Conservation (phyloP, 2,797 vertebrate species). For the Microctenopoma stevenorrisi region DNA sequence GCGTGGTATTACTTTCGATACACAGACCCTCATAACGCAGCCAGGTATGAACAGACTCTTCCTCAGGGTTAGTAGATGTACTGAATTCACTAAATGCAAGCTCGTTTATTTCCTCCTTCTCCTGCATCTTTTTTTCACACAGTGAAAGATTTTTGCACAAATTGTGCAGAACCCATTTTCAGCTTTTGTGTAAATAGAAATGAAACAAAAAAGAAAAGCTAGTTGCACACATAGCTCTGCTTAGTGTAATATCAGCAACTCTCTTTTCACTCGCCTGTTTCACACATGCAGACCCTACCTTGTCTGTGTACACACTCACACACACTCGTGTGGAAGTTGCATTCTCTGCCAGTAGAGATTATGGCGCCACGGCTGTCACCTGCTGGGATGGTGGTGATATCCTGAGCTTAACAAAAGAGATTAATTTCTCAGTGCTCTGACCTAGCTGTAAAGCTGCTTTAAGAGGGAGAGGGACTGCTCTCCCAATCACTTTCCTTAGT, state of each 20-base stretch:
- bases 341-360: conserved; percentile 63
- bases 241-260: conserved; percentile 35
- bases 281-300: conserved; percentile 34
- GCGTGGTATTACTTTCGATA: conserved; percentile 98
- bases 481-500: conserved; percentile 65
- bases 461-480: conserved; percentile 46
- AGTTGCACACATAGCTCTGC: conserved; percentile 34
- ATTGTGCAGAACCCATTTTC: conserved; percentile 25
- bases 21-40: conserved; percentile 89
- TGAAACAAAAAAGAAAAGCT: conserved; percentile 14
- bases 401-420: conserved; percentile 78
- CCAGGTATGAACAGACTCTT: conserved; percentile 81
- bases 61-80: conserved; percentile 5
- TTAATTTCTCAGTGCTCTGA: conserved; percentile 78
- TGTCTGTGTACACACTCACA: conserved; percentile 9
- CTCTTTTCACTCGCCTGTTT: conserved; percentile 29
- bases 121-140: conserved; percentile 1
- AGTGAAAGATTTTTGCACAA: conserved; percentile 31
- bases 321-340: conserved; percentile 43
- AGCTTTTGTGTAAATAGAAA: conserved; percentile 15
- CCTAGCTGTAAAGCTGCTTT: conserved; percentile 75
- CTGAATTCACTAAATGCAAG: neutral
- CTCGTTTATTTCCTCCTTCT: conserved; percentile 18
- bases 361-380: conserved; percentile 62
- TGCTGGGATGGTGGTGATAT: conserved; percentile 70